Evolutionary conservation across 2,797 vertebrate genomes (phyloP).

Genomic region (Morelia viridis): DNA sequence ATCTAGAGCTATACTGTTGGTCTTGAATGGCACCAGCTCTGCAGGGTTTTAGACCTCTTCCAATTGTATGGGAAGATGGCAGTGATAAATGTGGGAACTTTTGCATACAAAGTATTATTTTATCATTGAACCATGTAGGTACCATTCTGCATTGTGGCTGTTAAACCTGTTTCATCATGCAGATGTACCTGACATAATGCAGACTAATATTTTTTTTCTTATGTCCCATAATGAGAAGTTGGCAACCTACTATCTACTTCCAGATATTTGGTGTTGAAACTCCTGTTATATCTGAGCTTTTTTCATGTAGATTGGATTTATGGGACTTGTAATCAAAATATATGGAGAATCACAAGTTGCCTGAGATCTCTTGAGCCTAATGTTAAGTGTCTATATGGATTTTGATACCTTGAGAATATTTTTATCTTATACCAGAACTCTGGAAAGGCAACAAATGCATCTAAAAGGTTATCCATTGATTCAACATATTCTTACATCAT

Average conservation of each 20-base stretch:
- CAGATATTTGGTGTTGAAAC: too few relatives aligned
- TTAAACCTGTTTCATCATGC: background rate
- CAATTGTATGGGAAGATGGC: too few relatives aligned
- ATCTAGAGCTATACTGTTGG: too few relatives aligned
- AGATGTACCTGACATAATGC: background rate
- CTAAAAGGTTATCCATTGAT: background rate
- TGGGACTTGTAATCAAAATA: background rate
- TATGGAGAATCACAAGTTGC: background rate
- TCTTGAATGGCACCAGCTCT: too few relatives aligned
- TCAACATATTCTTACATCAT: background rate
- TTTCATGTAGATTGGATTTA: too few relatives aligned
- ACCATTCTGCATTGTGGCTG: background rate
- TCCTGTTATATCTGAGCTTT: too few relatives aligned
- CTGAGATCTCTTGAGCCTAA: background rate
- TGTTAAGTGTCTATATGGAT: background rate
- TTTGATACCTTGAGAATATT: background rate
- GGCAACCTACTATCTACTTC: too few relatives aligned
- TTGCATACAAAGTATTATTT: too few relatives aligned
- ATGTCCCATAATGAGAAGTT: background rate
- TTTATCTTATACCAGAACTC: background rate
- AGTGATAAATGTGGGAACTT: too few relatives aligned
- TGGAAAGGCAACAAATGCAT: background rate
- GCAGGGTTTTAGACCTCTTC: too few relatives aligned
- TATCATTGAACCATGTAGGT: too few relatives aligned
- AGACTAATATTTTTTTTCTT: background rate